A percentile compares a stretch with the other conserved stretches of the same genome.
Evolutionary conservation across 2,888 invertebrate species (phyloP).

Genomic region (Aelia acuminata): DNA sequence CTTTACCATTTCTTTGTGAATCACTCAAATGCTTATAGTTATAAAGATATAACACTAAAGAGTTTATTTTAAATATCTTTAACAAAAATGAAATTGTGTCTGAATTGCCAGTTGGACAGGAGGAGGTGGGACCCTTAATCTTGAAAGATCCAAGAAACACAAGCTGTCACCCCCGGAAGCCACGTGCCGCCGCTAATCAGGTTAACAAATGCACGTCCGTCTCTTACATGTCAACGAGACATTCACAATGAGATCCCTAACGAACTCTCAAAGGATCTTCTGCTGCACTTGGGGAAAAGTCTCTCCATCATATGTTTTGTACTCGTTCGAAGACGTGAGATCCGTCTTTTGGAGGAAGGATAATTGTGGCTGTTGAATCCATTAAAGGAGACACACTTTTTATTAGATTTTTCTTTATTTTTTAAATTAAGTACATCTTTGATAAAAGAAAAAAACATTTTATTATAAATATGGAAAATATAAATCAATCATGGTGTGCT

Average conservation of each 20-base stretch:
- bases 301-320: background rate
- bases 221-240: conserved; percentile 21
- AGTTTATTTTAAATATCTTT: no score
- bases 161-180: background rate
- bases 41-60: no score
- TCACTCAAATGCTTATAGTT: no score
- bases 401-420: no score
- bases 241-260: conserved; percentile 18
- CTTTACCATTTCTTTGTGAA: no score
- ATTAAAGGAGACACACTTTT: background rate
- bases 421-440: no score
- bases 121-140: background rate
- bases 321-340: background rate
- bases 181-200: conserved; percentile 40
- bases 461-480: no score
- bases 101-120: background rate
- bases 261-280: conserved; percentile 37
- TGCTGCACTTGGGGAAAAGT: background rate
- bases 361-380: background rate
- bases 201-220: conserved; percentile 14
- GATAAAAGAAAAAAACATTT: no score
- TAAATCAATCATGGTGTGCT: no score
- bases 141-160: background rate
- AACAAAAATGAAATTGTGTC: no score
- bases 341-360: background rate